Conservation (phyloP, 1,140 invertebrate genomes). For the Andrena cerasifolii region DNA sequence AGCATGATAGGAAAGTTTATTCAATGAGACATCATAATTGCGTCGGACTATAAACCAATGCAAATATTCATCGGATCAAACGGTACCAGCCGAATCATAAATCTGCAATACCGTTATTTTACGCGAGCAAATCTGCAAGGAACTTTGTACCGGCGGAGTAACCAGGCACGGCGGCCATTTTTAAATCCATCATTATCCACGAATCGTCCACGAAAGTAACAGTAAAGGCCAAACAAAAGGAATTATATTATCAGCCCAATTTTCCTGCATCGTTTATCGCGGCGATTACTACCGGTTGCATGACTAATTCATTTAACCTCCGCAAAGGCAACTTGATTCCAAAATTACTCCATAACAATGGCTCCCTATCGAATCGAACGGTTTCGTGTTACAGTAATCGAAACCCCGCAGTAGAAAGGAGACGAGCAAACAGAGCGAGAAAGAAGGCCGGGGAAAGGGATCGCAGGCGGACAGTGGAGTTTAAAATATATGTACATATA, state of each 20-base stretch:
- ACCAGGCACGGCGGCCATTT: conserved; percentile 27
- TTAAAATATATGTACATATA: background rate
- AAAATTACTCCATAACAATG: background rate
- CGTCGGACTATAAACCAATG: background rate
- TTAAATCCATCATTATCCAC: conserved; percentile 27
- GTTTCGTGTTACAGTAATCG: background rate
- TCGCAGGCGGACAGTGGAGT: background rate
- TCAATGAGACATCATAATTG: background rate
- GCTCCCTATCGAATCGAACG: background rate
- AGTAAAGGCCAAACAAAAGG: conserved; percentile 6
- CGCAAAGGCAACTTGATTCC: background rate
- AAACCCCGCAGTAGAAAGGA: background rate
- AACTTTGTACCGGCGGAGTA: conserved; percentile 40
- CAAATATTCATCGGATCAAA: conserved; percentile 25
- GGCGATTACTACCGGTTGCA: background rate
- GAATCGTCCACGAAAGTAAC: conserved; percentile 16
- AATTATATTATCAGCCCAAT: background rate
- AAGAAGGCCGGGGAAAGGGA: background rate
- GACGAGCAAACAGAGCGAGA: background rate
- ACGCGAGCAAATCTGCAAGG: conserved; percentile 21
- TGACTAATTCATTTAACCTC: background rate
- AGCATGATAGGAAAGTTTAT: background rate
- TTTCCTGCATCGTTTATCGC: background rate
- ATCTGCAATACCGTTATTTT: conserved; percentile 37
- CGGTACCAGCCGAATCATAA: conserved; percentile 35